A percentile compares a stretch with the other conserved stretches of the same genome.
Evolutionary conservation across 2,888 invertebrate species (phyloP).

Genomic region (Volucella bombylans): DNA sequence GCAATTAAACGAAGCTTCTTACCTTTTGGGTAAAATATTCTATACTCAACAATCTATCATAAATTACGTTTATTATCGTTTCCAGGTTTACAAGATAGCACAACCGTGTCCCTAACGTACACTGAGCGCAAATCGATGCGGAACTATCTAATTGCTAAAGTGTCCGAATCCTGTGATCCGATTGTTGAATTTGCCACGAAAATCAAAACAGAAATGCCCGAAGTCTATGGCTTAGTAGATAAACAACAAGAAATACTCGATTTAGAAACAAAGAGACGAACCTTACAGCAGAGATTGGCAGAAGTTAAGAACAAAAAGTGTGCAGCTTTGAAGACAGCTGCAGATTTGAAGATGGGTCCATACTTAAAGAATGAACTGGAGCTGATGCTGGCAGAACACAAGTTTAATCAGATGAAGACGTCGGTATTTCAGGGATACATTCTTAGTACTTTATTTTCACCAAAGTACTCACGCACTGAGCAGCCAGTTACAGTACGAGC

Average conservation of each 20-base stretch:
- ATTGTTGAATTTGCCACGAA: constrained; percentile 76
- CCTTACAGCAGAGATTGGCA: constrained; percentile 75
- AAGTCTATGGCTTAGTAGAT: constrained; percentile 70
- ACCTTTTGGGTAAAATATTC: constrained; percentile 74
- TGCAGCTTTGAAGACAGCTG: constrained; percentile 76
- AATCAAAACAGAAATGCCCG: constrained; percentile 77
- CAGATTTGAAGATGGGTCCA: constrained; percentile 79
- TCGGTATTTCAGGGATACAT: constrained; percentile 77
- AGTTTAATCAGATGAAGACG: constrained; percentile 78
- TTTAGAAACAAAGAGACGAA: constrained; percentile 77
- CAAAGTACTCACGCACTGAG: constrained; percentile 76
- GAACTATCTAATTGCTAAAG: constrained; percentile 74
- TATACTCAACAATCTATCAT: background rate
- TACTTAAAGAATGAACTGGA: constrained; percentile 78
- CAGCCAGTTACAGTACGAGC: constrained; percentile 79
- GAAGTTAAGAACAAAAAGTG: constrained; percentile 77
- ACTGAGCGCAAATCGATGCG: constrained; percentile 79
- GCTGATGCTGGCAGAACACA: constrained; percentile 77
- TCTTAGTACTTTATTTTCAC: constrained; percentile 75
- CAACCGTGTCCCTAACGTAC: constrained; percentile 75
- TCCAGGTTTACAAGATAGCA: constrained; percentile 62
- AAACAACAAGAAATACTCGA: constrained; percentile 73
- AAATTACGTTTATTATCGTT: background rate
- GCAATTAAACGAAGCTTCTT: constrained; percentile 69
- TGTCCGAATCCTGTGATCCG: constrained; percentile 74